Evolutionary conservation across 2,888 invertebrate species (phyloP).

Genomic region (Ypsolopha scabrella): DNA sequence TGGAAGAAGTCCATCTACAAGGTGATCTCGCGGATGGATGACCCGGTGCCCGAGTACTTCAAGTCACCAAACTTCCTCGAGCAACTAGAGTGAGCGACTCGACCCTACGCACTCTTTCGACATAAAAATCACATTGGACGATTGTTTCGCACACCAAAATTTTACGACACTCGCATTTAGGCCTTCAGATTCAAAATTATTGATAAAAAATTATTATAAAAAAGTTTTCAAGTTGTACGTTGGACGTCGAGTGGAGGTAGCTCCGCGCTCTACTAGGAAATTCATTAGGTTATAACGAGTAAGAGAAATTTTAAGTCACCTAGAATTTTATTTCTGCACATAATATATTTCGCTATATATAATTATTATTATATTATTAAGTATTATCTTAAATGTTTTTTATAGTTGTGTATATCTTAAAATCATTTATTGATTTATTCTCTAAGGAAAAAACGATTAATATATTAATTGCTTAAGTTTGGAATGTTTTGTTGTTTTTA

Average conservation of each 20-base stretch:
- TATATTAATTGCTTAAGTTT: conserved; percentile 71
- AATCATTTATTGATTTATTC: conserved; percentile 70
- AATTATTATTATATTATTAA: conserved; percentile 70
- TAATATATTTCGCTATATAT: conserved; percentile 71
- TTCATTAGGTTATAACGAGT: conserved; percentile 65
- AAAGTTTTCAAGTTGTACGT: conserved; percentile 55
- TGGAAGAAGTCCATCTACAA: conserved; percentile 99
- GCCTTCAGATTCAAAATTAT: conserved; percentile 76
- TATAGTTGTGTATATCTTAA: conserved; percentile 70
- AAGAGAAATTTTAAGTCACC: conserved; percentile 70
- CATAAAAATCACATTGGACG: conserved; percentile 41
- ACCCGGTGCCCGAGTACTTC: conserved; percentile 99
- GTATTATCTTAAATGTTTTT: conserved; percentile 67
- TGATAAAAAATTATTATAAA: conserved; percentile 63
- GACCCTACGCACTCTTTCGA: conserved; percentile 32
- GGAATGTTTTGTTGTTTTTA: conserved; percentile 61
- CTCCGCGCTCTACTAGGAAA: conserved; percentile 59
- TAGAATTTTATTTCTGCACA: conserved; percentile 72
- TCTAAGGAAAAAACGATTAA: conserved; percentile 67
- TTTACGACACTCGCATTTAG: conserved; percentile 77
- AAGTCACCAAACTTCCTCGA: conserved; percentile 99
- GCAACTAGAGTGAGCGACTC: conserved; percentile 86
- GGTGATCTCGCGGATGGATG: conserved; percentile 98
- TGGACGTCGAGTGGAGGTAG: conserved; percentile 46
- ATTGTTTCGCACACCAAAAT: conserved; percentile 71